Base-by-base conservation (phyloP, 2,888 invertebrate genomes). In the Macaria liturata region DNA sequence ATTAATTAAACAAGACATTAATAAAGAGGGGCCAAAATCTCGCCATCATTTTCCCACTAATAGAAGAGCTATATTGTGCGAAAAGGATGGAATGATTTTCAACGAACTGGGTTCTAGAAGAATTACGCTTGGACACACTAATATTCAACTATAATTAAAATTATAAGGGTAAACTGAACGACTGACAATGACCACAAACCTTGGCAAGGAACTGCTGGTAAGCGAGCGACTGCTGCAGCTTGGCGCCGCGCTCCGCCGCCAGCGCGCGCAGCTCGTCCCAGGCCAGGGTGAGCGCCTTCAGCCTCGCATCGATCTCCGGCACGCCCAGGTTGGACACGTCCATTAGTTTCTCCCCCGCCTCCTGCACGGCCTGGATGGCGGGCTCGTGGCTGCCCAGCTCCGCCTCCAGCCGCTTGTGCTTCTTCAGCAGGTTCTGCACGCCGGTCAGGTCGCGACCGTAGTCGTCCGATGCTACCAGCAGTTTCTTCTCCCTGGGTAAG, bases 141-240 rank as follows among this genome's bases (percentile, higher is more conserved):
- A 20, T 20, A 20, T 20, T 20, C 20, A 20, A 2, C 20, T 20
- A 20, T 20, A 20, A 20, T 20, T 20, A 20, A 20, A 20, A 20
- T 20, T 20, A 20, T 20, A 20, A 20, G 20, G 1, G 20, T 20
- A 20, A 20, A 20, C 20, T 20, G 20, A 20, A 20, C 1, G 20
- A 2, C 20, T 20, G 20, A 20, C 20, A 20, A 20, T 20, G 20
- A 20, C 20, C 1, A 20, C 20, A 20, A 20, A 37, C 34, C 86
- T 98, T 98, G 56, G 99, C 98, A 72, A 98, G 91, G 93, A 98
- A 99, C 89, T 99, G 98, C 86, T 99, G 99, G 91, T 98, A 99
- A 3, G 96, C 97, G 54, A 98, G 93, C n/a, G 98, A 98, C 87
- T 99, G 98, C 70, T 98, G 98, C 76, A 99, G 91, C 89, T 98